Evolutionary conservation across 2,888 invertebrate genomes (phyloP), one percentile per base, ranked within the genome.

Genomic region (Macrophya alboannulata): DNA sequence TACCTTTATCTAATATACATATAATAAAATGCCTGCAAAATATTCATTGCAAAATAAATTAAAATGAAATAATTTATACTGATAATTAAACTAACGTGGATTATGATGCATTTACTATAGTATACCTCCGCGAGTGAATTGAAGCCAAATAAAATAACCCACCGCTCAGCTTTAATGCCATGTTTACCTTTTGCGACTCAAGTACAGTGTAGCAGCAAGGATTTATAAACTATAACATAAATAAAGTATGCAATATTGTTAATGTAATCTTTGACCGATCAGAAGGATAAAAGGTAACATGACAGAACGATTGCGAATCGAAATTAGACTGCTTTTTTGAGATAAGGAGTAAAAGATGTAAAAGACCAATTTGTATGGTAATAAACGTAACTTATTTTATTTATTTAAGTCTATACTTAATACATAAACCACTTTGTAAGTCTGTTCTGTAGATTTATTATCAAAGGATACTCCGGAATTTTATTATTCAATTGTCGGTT

Each of bases 361-460:
- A 62, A 40, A 81, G 81, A 81, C 31, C 62, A 65, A 83, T 48
- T 68, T 71, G 55, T 68, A 71, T 83, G 68, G 68, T 68, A 83
- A 83, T 71, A 83, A 83, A 83, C 68, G 68, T 68, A 83, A 83
- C 83, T 48, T 68, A 83, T 48, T 83, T 83, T 83, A 83, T 83
- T 83, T 68, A 83, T 83, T 83, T 71, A 65, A 15, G 31, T 83
- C 71, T 71, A 71, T 37, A 68, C 68, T 71, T 71, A 83, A 48
- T 83, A 83, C 71, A 83, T 71, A 37, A 21, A 83, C 68, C 48
- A 68, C 43, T 48, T 68, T 71, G 45, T 48, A 71, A 48, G n/a
- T 71, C n/a, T 68, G 83, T 71, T 62, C 40, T 40, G 21, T 59
- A 62, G 31, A 62, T 62, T 81, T 25, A 81, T 40, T 77, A 55